These are phyloP conservation scores for Eospalax fontanierii DNA, from an alignment of 2,797 vertebrate species.

Conservation along the genomic window DNA sequence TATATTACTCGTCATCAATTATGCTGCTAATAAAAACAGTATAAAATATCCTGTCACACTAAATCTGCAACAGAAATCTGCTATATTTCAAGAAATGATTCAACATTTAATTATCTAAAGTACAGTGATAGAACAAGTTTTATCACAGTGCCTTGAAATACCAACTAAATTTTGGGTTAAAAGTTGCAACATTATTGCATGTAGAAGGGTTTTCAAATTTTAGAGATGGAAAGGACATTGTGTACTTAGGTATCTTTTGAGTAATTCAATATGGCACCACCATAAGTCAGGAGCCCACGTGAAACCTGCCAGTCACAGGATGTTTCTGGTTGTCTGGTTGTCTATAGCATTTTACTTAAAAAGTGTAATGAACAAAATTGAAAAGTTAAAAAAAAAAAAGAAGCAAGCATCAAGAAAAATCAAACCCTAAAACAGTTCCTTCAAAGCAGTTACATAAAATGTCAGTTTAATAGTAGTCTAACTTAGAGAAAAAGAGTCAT, in stretches of 20 bases:
- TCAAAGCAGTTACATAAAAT: slow-evolving; percentile 12
- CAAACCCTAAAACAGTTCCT: not conserved
- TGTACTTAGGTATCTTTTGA: slow-evolving; percentile 87
- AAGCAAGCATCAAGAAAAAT: not conserved
- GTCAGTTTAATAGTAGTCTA: not conserved
- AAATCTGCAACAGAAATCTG: slow-evolving; percentile 63
- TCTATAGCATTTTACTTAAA: slow-evolving; percentile 76
- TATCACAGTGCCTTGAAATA: slow-evolving; percentile 76
- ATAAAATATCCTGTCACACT: slow-evolving; percentile 62
- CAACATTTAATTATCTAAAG: slow-evolving; percentile 58
- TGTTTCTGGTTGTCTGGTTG: slow-evolving; percentile 87
- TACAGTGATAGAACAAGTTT: slow-evolving; percentile 42
- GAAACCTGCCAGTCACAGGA: slow-evolving; percentile 89
- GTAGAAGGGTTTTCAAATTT: slow-evolving; percentile 90
- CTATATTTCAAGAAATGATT: slow-evolving; percentile 68
- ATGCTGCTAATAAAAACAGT: slow-evolving; percentile 73
- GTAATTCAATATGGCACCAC: slow-evolving; percentile 86
- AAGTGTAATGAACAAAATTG: slow-evolving; percentile 6
- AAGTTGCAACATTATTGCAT: slow-evolving; percentile 90
- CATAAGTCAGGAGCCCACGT: slow-evolving; percentile 80
- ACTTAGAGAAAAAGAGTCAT: not conserved
- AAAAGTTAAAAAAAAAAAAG: not conserved
- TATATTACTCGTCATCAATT: slow-evolving; percentile 61
- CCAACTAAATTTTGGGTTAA: slow-evolving; percentile 89
- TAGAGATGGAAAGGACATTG: slow-evolving; percentile 91